A percentile compares a stretch with the other conserved stretches of the same genome.
These are phyloP conservation scores for Mohoua ochrocephala DNA, from an alignment of 2,113 vertebrate species.

Conservation along the genomic window DNA sequence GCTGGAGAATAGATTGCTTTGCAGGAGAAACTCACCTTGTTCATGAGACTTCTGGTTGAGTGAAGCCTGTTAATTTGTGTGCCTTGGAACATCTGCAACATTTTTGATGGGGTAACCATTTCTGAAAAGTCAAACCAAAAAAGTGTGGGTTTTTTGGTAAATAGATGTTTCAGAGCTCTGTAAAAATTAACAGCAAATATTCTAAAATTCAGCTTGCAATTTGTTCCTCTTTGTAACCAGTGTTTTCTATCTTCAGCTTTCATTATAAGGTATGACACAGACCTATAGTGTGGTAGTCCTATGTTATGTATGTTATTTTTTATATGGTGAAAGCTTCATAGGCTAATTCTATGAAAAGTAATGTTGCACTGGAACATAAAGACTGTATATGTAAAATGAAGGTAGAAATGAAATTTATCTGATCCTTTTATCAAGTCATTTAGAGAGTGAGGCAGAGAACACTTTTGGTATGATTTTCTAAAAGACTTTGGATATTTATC, in stretches of 20 bases:
- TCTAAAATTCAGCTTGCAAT: neutral
- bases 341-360: neutral
- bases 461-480: neutral
- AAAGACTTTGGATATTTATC: neutral
- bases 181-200: neutral
- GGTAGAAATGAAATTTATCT: neutral
- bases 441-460: neutral
- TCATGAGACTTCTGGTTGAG: neutral
- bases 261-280: neutral
- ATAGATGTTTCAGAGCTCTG: neutral
- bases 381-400: neutral
- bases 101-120: neutral
- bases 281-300: neutral
- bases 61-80: neutral
- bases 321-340: neutral
- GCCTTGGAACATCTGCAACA: neutral
- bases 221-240: neutral
- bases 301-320: neutral
- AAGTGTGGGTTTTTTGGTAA: fast-evolving
- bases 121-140: neutral
- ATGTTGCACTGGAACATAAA: neutral
- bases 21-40: neutral
- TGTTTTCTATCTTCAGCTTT: neutral
- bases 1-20: neutral
- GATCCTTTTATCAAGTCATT: neutral